Evolutionary conservation across 2,797 vertebrate genomes (phyloP), one percentile per base, ranked within the genome.

Genomic region (Sparidentex hasta): DNA sequence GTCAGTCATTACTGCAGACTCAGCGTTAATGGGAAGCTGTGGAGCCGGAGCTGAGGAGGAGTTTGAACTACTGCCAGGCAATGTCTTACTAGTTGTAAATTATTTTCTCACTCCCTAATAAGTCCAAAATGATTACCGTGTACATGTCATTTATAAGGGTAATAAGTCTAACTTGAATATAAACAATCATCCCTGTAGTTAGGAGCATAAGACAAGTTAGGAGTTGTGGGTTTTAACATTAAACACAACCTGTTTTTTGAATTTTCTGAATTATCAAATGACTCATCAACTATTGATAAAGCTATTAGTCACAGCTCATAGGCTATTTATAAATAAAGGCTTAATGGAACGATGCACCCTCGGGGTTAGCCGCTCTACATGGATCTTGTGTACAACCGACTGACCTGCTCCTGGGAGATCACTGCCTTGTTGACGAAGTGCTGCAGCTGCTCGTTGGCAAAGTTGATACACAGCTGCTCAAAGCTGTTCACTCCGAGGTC

Each of bases 401-500:
- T 83, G 73, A 98, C 98, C 97, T 99, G 95, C 71, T 98, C 97
- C 92, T 98, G 97, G 64, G 94, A 92, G 71, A 96, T 88, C 74
- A 98, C 91, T 3, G 90, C 94, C 87, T 90, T 95, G 86, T 89
- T 95, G 86, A 96, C 95, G 92, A 97, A 97, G 65, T 94, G 88
- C 83, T 96, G 97, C 18, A 99, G 95, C 63, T 95, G 95, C 87
- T 99, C 97, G 0, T 96, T 98, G 82, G 97, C 97, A 82, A 97
- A 97, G 90, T 98, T 99, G 88, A 96, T 97, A 83, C 97, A 99
- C 70, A 99, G 94, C 68, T 99, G 98, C 87, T 99, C 97, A 75
- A 98, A 96, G 88, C 97, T 97, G 86, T 99, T 99, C 72, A 98
- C 95, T 11, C 76, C 93, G 38, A 99, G 94, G n/a, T 97, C 97